Conservation (phyloP, 1,140 invertebrate genomes). For the Pomacea maculata region DNA sequence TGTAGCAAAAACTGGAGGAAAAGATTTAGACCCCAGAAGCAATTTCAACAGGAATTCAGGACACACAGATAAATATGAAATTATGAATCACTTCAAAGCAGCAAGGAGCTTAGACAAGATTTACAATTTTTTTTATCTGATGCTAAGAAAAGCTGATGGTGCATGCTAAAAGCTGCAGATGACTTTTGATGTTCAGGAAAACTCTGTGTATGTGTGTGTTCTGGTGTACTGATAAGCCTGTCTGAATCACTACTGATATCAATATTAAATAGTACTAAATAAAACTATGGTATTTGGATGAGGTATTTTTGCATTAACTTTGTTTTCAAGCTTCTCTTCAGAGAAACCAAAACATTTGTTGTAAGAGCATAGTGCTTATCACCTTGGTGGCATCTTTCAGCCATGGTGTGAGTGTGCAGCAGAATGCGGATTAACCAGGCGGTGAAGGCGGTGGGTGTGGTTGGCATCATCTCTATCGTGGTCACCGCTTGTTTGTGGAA, state of each 20-base stretch:
- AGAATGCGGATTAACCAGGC: constrained; percentile 28
- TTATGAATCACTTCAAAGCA: too few species aligned
- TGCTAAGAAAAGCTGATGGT: background rate
- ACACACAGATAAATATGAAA: too few species aligned
- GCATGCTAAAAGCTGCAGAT: background rate
- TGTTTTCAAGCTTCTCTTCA: background rate
- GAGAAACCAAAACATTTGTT: background rate
- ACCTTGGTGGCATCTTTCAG: background rate
- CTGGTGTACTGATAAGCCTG: background rate
- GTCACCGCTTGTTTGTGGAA: constrained; percentile 31
- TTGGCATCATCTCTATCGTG: constrained; percentile 26
- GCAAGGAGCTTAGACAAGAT: too few species aligned
- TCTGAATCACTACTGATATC: background rate
- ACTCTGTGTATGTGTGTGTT: background rate
- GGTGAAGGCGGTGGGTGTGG: constrained; percentile 22
- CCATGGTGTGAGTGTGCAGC: constrained; percentile 20
- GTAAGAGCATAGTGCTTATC: background rate
- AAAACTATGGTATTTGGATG: background rate
- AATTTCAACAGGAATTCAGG: too few species aligned
- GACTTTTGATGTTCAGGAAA: background rate
- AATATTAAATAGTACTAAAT: background rate
- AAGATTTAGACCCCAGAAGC: background rate
- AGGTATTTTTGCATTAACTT: background rate
- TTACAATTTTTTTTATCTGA: too few species aligned
- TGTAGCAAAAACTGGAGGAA: background rate